These are phyloP conservation scores for Gibbula magus DNA, from an alignment of 2,888 invertebrate genomes.

Conservation along the genomic window DNA sequence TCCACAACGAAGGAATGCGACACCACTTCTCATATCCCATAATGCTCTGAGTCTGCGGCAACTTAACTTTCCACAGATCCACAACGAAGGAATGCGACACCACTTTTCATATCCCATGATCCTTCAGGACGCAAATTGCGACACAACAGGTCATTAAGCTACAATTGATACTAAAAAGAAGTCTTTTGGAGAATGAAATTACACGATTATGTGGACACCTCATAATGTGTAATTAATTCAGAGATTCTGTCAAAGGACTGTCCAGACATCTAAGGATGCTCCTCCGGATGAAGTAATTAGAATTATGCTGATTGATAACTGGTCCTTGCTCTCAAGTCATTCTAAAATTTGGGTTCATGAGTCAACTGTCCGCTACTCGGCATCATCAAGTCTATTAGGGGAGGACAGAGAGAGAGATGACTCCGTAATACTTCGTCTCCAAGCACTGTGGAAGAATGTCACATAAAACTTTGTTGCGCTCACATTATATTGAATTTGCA, in stretches of 20 bases:
- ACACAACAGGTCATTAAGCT: conserved; percentile 9
- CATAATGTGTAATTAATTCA: background rate
- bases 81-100: too few species aligned
- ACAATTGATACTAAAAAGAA: conserved; percentile 18
- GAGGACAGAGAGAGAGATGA: background rate
- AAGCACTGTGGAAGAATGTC: too few species aligned
- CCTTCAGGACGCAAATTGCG: background rate
- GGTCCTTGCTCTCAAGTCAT: background rate
- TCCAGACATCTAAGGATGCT: background rate
- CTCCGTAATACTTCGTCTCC: too few species aligned
- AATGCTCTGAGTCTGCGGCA: too few species aligned
- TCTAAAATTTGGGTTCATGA: background rate
- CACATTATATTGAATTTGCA: too few species aligned
- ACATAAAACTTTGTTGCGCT: too few species aligned
- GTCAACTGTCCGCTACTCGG: background rate
- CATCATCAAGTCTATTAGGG: background rate
- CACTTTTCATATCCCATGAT: too few species aligned
- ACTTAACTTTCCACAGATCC: too few species aligned
- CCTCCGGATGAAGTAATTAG: background rate
- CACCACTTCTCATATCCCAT: too few species aligned
- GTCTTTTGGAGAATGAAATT: background rate
- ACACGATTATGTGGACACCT: background rate
- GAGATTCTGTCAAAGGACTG: background rate
- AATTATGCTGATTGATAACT: conserved; percentile 11
- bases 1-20: too few species aligned